A percentile compares a stretch with the other conserved stretches of the same genome.
These are phyloP conservation scores for Emys orbicularis DNA, from an alignment of 2,797 vertebrate species.

Conservation along the genomic window DNA sequence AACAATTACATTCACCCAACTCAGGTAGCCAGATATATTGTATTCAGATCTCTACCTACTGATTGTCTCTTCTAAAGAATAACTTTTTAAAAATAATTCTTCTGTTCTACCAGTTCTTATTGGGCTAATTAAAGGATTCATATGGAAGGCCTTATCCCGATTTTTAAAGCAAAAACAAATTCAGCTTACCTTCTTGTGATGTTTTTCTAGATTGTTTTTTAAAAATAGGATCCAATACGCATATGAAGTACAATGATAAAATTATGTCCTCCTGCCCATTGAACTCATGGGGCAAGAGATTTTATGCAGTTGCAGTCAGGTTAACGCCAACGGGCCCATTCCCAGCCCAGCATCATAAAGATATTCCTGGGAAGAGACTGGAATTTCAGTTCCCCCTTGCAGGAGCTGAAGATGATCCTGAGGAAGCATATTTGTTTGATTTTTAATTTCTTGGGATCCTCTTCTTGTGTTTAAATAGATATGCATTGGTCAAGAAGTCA, in stretches of 20 bases:
- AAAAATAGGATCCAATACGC: not conserved
- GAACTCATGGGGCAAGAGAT: not conserved
- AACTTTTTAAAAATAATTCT: not conserved
- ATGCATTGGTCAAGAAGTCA: not conserved
- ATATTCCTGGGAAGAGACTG: not conserved
- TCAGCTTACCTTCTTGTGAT: not conserved
- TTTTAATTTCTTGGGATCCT: constrained; percentile 19
- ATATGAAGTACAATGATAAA: not conserved
- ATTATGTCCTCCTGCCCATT: not conserved
- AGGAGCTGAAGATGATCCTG: not conserved
- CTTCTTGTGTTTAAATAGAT: not conserved
- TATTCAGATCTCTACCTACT: not conserved
- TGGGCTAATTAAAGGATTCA: not conserved
- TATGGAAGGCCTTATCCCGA: not conserved
- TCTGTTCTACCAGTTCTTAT: not conserved
- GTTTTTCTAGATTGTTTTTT: not conserved
- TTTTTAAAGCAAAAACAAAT: not conserved
- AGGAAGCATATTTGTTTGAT: not conserved
- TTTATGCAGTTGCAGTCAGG: not conserved
- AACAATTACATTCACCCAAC: not conserved
- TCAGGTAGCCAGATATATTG: not conserved
- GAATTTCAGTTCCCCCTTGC: not conserved
- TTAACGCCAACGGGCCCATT: not conserved
- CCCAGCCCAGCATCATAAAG: not conserved
- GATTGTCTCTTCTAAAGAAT: not conserved